These are phyloP conservation scores for Arbacia lixula DNA, from an alignment of 53 echinoderm and acorn worm genomes.

Conservation along the genomic window DNA sequence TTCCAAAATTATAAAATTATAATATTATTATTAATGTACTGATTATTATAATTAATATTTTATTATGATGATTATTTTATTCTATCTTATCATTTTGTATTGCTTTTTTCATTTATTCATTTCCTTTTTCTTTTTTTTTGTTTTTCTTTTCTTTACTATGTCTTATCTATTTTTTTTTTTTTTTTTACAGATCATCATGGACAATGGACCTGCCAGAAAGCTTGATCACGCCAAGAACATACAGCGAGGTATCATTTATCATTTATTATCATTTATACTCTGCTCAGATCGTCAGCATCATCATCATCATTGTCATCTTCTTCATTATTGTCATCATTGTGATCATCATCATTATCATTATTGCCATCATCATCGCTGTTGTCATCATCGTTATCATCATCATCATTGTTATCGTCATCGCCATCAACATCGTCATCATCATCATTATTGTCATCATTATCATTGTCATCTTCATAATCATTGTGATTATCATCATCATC, in stretches of 20 bases:
- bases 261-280: not conserved
- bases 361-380: not conserved
- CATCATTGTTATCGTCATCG: not conserved
- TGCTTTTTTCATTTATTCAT: not conserved
- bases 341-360: not conserved
- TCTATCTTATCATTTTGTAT: not conserved
- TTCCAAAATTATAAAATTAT: no score
- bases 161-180: no score
- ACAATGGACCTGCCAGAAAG: constrained; percentile 88
- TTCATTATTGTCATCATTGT: constrained; percentile 11
- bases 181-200: constrained; percentile 79
- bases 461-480: not conserved
- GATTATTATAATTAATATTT: not conserved
- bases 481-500: not conserved
- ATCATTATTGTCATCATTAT: constrained; percentile 7
- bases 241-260: constrained; percentile 54
- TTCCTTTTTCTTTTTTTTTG: no score
- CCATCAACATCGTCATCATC: not conserved
- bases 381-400: not conserved
- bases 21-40: no score
- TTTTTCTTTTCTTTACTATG: no score
- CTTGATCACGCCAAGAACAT: constrained; percentile 65
- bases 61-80: not conserved
- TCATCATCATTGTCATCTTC: constrained; percentile 23
- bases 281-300: constrained; percentile 3